These are phyloP conservation scores for Phortica magna DNA, from an alignment of 2,888 invertebrate genomes.

Conservation along the genomic window DNA sequence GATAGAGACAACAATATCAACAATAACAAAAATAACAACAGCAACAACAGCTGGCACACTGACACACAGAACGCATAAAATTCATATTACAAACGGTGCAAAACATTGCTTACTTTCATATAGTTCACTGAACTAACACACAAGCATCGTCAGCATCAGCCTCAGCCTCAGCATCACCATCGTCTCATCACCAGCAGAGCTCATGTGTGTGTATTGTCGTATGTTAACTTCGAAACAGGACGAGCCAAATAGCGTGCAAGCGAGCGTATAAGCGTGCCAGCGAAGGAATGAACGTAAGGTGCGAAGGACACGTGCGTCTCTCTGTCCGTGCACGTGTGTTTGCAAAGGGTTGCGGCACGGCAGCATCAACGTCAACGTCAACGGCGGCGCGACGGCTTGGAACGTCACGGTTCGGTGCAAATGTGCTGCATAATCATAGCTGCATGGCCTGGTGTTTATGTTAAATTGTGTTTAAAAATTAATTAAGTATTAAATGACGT, in stretches of 20 bases:
- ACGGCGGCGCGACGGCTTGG: slow-evolving; percentile 3
- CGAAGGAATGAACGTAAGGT: slow-evolving; percentile 36
- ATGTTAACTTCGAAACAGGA: too few species aligned
- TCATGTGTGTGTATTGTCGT: neutral
- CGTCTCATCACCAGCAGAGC: slow-evolving; percentile 7
- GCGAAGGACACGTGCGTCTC: slow-evolving; percentile 51
- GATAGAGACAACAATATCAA: slow-evolving; percentile 8
- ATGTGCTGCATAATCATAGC: slow-evolving; percentile 20
- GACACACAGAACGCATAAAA: slow-evolving; percentile 54
- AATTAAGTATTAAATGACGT: slow-evolving; percentile 29
- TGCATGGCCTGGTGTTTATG: neutral
- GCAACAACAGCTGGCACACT: slow-evolving; percentile 48
- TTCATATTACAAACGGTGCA: slow-evolving; percentile 25
- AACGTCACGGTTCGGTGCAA: neutral
- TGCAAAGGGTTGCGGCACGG: slow-evolving; percentile 21
- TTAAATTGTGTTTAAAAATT: neutral
- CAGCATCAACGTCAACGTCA: slow-evolving; percentile 34
- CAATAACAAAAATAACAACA: slow-evolving; percentile 29
- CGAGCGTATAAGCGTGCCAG: neutral
- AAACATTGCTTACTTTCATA: slow-evolving; percentile 61
- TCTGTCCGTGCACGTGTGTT: slow-evolving; percentile 9
- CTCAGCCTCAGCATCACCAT: neutral
- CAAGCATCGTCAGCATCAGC: slow-evolving; percentile 23
- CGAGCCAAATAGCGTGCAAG: neutral
- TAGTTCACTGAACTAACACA: slow-evolving; percentile 62